These are phyloP conservation scores for Limnodromus scolopaceus DNA, from an alignment of 2,797 vertebrate genomes.

Conservation along the genomic window DNA sequence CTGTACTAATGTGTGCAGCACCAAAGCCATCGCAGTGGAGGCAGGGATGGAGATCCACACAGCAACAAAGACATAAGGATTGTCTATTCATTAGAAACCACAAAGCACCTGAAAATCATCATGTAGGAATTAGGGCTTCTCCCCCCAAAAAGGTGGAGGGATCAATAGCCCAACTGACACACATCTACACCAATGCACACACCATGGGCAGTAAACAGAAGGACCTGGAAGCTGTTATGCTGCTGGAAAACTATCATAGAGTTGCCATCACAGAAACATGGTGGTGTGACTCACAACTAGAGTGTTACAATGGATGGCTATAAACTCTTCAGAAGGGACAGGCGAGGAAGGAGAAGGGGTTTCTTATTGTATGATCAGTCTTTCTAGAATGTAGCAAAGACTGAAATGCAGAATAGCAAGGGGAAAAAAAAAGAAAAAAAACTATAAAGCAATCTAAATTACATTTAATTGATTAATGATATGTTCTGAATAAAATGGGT, in stretches of 20 bases:
- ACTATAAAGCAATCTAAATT: not conserved
- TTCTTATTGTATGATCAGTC: not conserved
- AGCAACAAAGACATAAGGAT: not conserved
- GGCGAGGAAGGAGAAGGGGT: not conserved
- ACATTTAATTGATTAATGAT: not conserved
- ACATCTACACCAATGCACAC: not conserved
- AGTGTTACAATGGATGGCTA: not conserved
- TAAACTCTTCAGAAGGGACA: not conserved
- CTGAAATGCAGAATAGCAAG: not conserved
- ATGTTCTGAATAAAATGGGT: not conserved
- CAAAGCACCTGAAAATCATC: not conserved
- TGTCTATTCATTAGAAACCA: not conserved
- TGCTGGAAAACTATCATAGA: not conserved
- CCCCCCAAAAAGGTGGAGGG: fast-evolving
- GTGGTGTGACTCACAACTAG: not conserved
- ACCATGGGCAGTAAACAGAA: not conserved
- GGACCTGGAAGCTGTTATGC: not conserved
- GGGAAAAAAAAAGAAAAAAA: not conserved
- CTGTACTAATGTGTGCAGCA: not conserved
- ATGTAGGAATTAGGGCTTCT: not conserved
- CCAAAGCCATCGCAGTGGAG: too few relatives aligned
- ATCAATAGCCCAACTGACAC: not conserved
- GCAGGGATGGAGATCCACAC: fast-evolving
- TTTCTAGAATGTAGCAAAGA: not conserved
- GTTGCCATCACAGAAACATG: fast-evolving